Evolutionary conservation across 2,888 invertebrate genomes (phyloP).

Genomic region (Sarcophaga variegata): DNA sequence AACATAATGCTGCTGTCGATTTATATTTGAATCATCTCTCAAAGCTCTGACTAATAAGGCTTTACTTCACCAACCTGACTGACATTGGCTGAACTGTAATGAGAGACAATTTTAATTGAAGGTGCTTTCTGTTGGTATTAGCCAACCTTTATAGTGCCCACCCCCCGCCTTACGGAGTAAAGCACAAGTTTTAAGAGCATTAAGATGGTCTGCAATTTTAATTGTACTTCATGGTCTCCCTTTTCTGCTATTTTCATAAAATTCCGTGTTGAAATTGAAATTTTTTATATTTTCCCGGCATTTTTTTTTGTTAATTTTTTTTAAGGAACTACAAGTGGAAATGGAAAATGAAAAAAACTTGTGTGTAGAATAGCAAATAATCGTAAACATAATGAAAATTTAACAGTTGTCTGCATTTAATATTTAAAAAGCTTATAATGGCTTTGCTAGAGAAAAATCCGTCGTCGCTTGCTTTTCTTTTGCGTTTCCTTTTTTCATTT

Average conservation of each 20-base stretch:
- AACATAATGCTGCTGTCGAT: not conserved
- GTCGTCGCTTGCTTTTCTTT: not conserved
- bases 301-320: not conserved
- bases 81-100: no score
- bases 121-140: no score
- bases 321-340: not conserved
- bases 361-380: constrained; percentile 5
- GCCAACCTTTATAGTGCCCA: no score
- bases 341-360: not conserved
- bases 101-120: no score
- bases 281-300: no score
- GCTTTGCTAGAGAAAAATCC: not conserved
- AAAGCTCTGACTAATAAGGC: not conserved
- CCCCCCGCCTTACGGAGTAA: not conserved
- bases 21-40: constrained; percentile 3
- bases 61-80: constrained; percentile 3
- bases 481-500: not conserved
- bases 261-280: not conserved
- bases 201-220: constrained; percentile 27
- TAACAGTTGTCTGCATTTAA: constrained; percentile 10
- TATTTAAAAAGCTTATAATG: constrained; percentile 12
- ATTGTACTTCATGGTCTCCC: not conserved
- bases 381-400: constrained; percentile 15
- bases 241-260: not conserved
- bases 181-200: constrained; percentile 24